Evolutionary conservation across 1,140 invertebrate genomes (phyloP).

Genomic region (Steinernema khuongi): DNA sequence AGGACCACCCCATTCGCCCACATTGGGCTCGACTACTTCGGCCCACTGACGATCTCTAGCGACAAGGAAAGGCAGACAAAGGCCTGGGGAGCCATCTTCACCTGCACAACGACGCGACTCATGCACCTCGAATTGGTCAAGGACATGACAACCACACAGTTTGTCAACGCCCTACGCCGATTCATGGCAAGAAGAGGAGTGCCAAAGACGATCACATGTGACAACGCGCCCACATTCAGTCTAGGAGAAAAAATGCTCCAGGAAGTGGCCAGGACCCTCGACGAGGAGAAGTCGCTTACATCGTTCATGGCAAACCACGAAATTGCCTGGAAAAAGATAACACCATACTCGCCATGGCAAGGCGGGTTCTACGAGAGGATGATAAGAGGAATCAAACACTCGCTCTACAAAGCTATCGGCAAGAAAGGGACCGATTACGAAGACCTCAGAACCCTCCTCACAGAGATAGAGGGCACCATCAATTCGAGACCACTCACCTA

Average conservation of each 20-base stretch:
- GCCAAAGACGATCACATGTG: background rate
- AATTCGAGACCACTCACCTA: constrained; percentile 16
- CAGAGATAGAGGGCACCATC: background rate
- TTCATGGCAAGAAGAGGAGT: background rate
- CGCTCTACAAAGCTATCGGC: constrained; percentile 3
- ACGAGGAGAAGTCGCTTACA: background rate
- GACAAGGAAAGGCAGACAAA: constrained; percentile 1
- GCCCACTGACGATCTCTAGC: constrained; percentile 13
- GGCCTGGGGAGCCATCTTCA: constrained; percentile 17
- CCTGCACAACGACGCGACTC: constrained; percentile 19
- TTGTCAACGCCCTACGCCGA: constrained; percentile 16
- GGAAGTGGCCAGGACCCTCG: background rate
- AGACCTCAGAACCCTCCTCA: background rate
- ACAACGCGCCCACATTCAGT: constrained; percentile 19
- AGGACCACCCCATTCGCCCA: background rate
- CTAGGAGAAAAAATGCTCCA: background rate
- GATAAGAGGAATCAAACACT: constrained; percentile 1
- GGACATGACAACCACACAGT: background rate
- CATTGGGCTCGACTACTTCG: constrained; percentile 20
- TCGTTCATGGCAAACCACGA: background rate
- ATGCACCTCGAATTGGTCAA: constrained; percentile 14
- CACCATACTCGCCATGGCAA: constrained; percentile 3
- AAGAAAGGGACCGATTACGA: background rate
- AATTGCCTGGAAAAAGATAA: constrained; percentile 6
- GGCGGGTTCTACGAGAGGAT: constrained; percentile 5